Base-by-base conservation (phyloP, 92 coral and sea anemone species). In the Epizoanthus rinbou region DNA sequence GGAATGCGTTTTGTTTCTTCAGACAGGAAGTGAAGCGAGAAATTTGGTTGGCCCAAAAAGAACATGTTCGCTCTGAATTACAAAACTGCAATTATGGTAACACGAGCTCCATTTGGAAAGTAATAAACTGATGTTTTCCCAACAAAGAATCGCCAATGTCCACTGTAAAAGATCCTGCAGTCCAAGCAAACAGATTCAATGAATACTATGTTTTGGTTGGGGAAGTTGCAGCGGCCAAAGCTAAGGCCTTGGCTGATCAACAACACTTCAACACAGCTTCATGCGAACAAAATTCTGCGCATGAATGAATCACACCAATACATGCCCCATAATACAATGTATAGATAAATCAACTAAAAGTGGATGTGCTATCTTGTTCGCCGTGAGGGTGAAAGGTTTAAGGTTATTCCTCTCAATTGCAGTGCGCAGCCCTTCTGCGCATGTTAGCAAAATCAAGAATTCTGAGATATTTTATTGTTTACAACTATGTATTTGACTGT, bases 1-100 rank as follows among this genome's bases (percentile, higher is more conserved):
- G 91, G 91, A 88, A 88, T 37, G 91, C 87, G n/a, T 88, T 22
- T 88, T 73, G 81, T 2, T 87, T 88, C 47, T 87, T 88, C 41
- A 25, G 85, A 22, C 91, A 84, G 73, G 91, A 88, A 60, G 91
- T 88, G 7, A 88, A 88, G 73, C 81, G 87, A 1, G 91, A 88
- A 56, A 83, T 88, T 21, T 21, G 91, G 16, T 56, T 88, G 9
- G 88, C 81, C 8, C 88, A 84, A 75, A 89, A 64, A 67, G 80
- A 84, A 67, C 68, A 88, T 57, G 81, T 87, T 39, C 79, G 87
- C 45, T 5, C 50, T 6, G 83, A 87, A 83, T 71, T 81, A 0
- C 37, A 3, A 14, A 87, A 82, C 1, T 35, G 84, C 43, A 84
- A 76, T 64, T n/a, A n/a, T n/a, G 57, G 81, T 14, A 86, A 86